A percentile compares a stretch with the other conserved stretches of the same genome.
phyloP scores from a whole-genome alignment of 2,113 vertebrate genomes.

The Hippocampus comes region DNA sequence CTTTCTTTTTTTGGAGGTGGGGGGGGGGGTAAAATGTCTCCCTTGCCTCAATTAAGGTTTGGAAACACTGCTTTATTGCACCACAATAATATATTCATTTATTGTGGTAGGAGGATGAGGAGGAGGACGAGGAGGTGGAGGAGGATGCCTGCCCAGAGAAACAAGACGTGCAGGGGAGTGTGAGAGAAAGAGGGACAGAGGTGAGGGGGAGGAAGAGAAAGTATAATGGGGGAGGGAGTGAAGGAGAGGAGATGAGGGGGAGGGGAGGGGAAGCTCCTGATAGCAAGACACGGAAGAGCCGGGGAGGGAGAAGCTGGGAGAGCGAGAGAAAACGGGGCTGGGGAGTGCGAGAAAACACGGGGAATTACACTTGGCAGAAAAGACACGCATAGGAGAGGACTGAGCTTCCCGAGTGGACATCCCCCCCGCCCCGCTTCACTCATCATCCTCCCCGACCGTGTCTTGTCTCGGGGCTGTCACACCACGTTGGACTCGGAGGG shows the following conservation, averaged over 20 bases:
- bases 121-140: neutral
- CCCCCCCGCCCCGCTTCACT: slow-evolving; percentile 26
- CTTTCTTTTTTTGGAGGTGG: too few relatives aligned
- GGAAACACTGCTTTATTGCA: too few relatives aligned
- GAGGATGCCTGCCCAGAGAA: slow-evolving; percentile 42
- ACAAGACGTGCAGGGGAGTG: slow-evolving; percentile 24
- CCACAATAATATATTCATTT: too few relatives aligned
- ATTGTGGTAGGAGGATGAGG: neutral
- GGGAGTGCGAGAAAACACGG: slow-evolving; percentile 67
- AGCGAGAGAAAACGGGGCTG: slow-evolving; percentile 47
- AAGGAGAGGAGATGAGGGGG: slow-evolving; percentile 23
- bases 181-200: slow-evolving; percentile 40
- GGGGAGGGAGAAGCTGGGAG: slow-evolving; percentile 64
- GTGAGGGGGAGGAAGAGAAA: slow-evolving; percentile 46
- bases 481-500: slow-evolving; percentile 64
- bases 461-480: slow-evolving; percentile 61
- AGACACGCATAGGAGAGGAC: slow-evolving; percentile 55
- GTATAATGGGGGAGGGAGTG: slow-evolving; percentile 32
- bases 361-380: slow-evolving; percentile 70
- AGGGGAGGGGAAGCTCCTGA: slow-evolving; percentile 56
- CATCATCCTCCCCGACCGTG: slow-evolving; percentile 1
- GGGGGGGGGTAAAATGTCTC: too few relatives aligned
- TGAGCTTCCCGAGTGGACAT: slow-evolving; percentile 59
- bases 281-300: slow-evolving; percentile 68
- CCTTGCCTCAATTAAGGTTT: too few relatives aligned